Evolutionary conservation across 2,888 invertebrate species (phyloP), one percentile per base, ranked within the genome.

Genomic region (Pseudococcus longispinus): DNA sequence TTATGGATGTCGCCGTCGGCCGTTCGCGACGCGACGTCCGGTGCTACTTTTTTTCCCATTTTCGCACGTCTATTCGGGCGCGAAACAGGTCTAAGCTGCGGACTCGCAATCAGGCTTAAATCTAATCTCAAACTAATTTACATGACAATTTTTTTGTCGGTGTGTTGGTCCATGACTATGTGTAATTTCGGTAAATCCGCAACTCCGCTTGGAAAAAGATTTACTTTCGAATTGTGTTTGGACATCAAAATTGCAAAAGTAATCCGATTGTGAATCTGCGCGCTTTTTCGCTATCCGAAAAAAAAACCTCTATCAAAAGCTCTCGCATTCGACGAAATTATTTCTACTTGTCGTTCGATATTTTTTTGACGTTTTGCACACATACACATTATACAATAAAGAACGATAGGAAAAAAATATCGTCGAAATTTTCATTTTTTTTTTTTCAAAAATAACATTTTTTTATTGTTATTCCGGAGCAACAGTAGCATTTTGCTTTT

Each of bases 211-310:
- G 23, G 9, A 80, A 42, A 70, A 74, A 80, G 77, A 80, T 80
- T 80, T 80, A 80, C 77, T 80, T 74, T 20, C 77, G 77, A 8
- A 42, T 32, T 42, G 77, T 80, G 20, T 42, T 80, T 80, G 77
- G 77, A 42, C 77, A 42, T 80, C 77, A 80, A 80, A 80, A 80
- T 80, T 80, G 77, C 77, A 80, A 80, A 80, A 80, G 77, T 80
- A 80, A 80, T 80, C 77, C 77, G 77, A 80, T 80, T 80, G 77
- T 42, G 20, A 20, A 80, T 80, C 77, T 80, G 42, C 13, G n/a
- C 29, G 77, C 20, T 80, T 70, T 18, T 70, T 60, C 37, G 37
- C 11, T 4, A 8, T 32, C 13, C 29, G 18, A 29, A 29, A 29
- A 70, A 70, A 70, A 37, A 65, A 65, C 26, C 70, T 80, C 77